A percentile compares a stretch with the other conserved stretches of the same genome.
Evolutionary conservation across 2,797 vertebrate species (phyloP).

Genomic region (Chelon labrosus): DNA sequence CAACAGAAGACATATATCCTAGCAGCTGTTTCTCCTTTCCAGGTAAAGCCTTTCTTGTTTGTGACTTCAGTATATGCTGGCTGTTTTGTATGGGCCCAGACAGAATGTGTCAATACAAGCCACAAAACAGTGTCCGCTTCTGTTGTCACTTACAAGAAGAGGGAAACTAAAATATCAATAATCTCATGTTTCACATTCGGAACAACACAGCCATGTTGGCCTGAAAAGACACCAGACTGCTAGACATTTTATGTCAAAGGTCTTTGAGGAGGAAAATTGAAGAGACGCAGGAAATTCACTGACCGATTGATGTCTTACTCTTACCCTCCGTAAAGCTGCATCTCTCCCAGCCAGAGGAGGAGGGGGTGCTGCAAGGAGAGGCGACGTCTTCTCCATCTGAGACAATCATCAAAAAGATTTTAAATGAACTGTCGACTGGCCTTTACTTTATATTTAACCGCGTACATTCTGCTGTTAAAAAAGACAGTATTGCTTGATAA

Average conservation of each 20-base stretch:
- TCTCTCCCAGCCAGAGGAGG: slow-evolving; percentile 79
- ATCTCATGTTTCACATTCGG: slow-evolving; percentile 50
- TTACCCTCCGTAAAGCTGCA: slow-evolving; percentile 86
- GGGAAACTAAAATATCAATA: slow-evolving; percentile 46
- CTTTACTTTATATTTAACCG: slow-evolving; percentile 1
- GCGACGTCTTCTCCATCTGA: slow-evolving; percentile 82
- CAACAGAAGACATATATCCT: slow-evolving; percentile 28
- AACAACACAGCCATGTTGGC: background rate
- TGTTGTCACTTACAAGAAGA: slow-evolving; percentile 39
- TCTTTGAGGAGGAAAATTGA: slow-evolving; percentile 21
- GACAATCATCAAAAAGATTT: background rate
- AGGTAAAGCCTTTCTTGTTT: slow-evolving; percentile 15
- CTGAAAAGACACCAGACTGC: background rate
- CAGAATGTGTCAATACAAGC: slow-evolving; percentile 35
- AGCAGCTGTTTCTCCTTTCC: slow-evolving; percentile 12
- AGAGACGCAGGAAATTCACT: slow-evolving; percentile 5
- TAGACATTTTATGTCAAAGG: slow-evolving; percentile 25
- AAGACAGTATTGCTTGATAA: background rate
- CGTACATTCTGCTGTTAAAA: background rate
- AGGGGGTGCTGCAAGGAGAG: slow-evolving; percentile 79
- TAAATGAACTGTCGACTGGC: background rate
- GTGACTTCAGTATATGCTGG: slow-evolving; percentile 7
- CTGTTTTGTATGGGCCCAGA: slow-evolving; percentile 11
- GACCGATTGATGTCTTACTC: slow-evolving; percentile 24
- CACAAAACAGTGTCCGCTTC: slow-evolving; percentile 10